A percentile compares a stretch with the other conserved stretches of the same genome.
These are phyloP conservation scores for Xanthostigma xanthostigma DNA, from an alignment of 2,888 invertebrate species.

Conservation along the genomic window DNA sequence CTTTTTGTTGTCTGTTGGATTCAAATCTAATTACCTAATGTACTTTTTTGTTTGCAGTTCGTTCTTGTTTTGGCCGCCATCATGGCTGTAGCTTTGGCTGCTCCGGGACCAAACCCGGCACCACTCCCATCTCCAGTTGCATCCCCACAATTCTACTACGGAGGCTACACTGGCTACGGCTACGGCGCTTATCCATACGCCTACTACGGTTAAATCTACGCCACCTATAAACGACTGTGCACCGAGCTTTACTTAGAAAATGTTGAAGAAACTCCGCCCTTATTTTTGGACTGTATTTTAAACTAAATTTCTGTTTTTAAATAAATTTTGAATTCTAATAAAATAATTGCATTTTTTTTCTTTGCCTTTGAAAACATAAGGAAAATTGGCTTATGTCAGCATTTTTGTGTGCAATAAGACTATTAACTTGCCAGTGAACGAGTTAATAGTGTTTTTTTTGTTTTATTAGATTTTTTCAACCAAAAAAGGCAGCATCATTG, in stretches of 20 bases:
- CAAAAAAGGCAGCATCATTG: too few relatives aligned
- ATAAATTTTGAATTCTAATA: too few relatives aligned
- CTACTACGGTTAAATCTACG: not conserved
- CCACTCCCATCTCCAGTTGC: conserved; percentile 20
- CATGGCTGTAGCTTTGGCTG: conserved; percentile 37
- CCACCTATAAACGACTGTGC: not conserved
- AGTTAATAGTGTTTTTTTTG: too few relatives aligned
- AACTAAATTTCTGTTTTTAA: too few relatives aligned
- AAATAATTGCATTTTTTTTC: too few relatives aligned
- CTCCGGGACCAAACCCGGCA: conserved; percentile 29
- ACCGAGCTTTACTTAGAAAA: not conserved
- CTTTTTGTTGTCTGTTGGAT: too few relatives aligned
- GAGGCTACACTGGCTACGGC: not conserved
- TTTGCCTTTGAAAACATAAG: too few relatives aligned
- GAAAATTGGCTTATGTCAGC: too few relatives aligned
- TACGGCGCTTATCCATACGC: not conserved
- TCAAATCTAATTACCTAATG: too few relatives aligned
- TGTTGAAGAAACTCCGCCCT: not conserved
- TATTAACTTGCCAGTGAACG: too few relatives aligned
- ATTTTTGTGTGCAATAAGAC: too few relatives aligned
- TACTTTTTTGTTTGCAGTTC: conserved; percentile 25
- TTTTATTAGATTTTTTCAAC: too few relatives aligned
- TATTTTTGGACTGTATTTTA: not conserved
- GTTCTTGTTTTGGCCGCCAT: conserved; percentile 30
- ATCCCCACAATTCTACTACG: not conserved